Conservation (phyloP, 2,888 invertebrate genomes). For the Pycnomerus fuliginosus region DNA sequence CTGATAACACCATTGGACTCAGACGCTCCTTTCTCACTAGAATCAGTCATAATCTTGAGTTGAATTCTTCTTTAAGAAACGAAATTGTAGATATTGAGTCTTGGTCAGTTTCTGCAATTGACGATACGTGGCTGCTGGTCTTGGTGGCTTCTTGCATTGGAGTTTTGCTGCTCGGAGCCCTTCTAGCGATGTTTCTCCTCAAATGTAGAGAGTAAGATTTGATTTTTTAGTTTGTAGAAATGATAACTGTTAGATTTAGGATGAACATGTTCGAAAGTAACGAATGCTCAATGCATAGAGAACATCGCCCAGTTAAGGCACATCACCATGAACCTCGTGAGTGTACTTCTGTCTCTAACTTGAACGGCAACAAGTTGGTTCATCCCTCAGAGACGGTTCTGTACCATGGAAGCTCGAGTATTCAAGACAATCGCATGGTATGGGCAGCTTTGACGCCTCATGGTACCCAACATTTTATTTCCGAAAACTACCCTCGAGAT, state of each 20-base stretch:
- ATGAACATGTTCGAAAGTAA: constrained; percentile 60
- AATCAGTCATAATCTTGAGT: no score
- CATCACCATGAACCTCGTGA: constrained; percentile 52
- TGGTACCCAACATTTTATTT: constrained; percentile 76
- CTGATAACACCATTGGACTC: no score
- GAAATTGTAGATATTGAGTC: constrained; percentile 50
- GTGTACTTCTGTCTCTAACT: constrained; percentile 50
- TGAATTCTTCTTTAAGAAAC: neutral
- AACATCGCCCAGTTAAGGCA: constrained; percentile 48
- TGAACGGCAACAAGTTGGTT: constrained; percentile 48
- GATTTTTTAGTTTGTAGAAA: neutral
- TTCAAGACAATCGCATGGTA: constrained; percentile 50
- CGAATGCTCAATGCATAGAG: constrained; percentile 56
- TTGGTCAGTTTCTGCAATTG: constrained; percentile 64
- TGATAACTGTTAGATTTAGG: constrained; percentile 35
- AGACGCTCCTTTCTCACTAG: no score
- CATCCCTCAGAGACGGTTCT: constrained; percentile 47
- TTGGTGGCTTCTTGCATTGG: constrained; percentile 78
- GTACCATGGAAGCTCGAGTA: constrained; percentile 41
- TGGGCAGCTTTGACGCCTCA: constrained; percentile 86
- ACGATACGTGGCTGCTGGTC: constrained; percentile 82
- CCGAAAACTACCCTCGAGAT: constrained; percentile 64
- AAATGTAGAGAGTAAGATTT: constrained; percentile 80
- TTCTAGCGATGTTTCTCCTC: constrained; percentile 75
- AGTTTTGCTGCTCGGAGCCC: constrained; percentile 74